Evolutionary conservation across 2,797 vertebrate genomes (phyloP), one percentile per base, ranked within the genome.

Genomic region (Enteromius radiatus): DNA sequence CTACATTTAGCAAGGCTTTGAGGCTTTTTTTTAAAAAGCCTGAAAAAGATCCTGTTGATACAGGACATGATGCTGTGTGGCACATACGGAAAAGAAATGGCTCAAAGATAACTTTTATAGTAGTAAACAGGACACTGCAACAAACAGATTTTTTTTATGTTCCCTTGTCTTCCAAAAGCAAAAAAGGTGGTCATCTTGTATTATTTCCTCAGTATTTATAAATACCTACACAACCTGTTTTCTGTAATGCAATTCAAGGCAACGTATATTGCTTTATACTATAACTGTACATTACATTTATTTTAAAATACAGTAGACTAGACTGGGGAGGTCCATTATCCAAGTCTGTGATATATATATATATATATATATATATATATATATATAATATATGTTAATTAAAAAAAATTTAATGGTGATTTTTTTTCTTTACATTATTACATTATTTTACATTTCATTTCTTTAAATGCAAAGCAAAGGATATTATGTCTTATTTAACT

Each of bases 1-100:
- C 73, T 63, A 83, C 74, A 75, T 67, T 76, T 83, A 63, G 21
- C 38, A 70, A 52, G 33, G 33, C 61, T 28, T 33, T 64, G 61
- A 64, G 61, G 61, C 7, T 64, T 64, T 64, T 80, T 80, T 31
- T 73, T 49, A 26, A 69, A 45, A 56, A 47, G 45, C 33, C 21
- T 74, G 61, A 43, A 82, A 56, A 64, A 45, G 47, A 68, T 76
- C 26, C 23, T 67, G 26, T 38, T 76, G 73, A 45, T 65, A 75
- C 33, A 76, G 59, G 10, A 31, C 15, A 31, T 33, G 23, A 52
- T 12, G 17, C 4, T 19, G 45, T 36, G 76, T 36, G 8, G 63
- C 11, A 23, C 63, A 26, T n/a, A 45, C 7, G 47, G 10, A 76
- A 61, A 63, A 80, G 41, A 59, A 36, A 79, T 28, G 23, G 54